phyloP scores from a whole-genome alignment of 2,113 vertebrate genomes.

The Microcebus murinus region DNA sequence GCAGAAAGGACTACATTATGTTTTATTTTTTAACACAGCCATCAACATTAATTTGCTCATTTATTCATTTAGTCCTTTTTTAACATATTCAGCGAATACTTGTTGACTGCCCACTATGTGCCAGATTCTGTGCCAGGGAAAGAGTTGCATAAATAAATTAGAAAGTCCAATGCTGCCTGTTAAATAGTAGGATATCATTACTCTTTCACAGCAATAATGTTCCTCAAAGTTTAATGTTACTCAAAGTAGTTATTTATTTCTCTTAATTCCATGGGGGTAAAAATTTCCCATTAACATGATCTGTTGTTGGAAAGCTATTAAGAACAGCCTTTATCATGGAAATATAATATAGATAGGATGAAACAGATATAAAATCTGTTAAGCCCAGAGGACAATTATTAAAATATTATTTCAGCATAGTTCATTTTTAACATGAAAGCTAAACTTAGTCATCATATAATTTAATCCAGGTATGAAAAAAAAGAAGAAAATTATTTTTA shows the following conservation, averaged over 20 bases:
- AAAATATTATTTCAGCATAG: background rate
- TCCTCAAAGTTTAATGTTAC: background rate
- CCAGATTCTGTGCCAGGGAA: background rate
- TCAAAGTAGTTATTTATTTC: constrained; percentile 8
- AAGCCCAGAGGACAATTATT: background rate
- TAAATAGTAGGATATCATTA: background rate
- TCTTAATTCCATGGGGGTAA: background rate
- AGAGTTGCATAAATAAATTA: background rate
- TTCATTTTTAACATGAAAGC: background rate
- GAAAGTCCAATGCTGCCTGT: background rate
- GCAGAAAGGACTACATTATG: background rate
- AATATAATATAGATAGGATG: background rate
- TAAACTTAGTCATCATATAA: background rate
- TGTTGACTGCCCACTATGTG: background rate
- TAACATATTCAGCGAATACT: background rate
- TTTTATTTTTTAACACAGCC: background rate
- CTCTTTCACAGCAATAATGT: background rate
- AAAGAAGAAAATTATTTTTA: background rate
- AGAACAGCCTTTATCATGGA: background rate
- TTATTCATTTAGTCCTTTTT: background rate
- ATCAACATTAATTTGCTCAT: background rate
- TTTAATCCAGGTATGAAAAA: background rate
- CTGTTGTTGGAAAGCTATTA: background rate
- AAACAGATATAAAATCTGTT: background rate
- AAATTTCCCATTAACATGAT: constrained; percentile 15